Base-by-base conservation (phyloP, 2,888 invertebrate genomes). In the Xestia ashworthii region DNA sequence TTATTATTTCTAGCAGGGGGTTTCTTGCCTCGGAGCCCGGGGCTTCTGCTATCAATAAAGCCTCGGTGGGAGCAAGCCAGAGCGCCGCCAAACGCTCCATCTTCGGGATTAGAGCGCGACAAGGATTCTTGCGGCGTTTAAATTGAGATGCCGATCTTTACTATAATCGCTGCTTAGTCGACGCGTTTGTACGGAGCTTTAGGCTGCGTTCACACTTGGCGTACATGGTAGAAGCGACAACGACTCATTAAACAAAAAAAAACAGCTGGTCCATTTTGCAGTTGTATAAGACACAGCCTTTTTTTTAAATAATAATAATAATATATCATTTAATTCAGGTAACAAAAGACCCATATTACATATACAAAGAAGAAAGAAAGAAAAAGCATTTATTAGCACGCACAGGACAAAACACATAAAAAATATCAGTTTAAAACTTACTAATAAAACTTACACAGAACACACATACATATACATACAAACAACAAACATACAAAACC, bases 121-220 rank as follows among this genome's bases (percentile, higher is more conserved):
- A 92, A 88, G 91, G 89, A 91, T 91, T 90, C 91, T 89, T 92
- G 93, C 87, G 93, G 92, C 90, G 87, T 92, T 92, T 91, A 93
- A 94, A 94, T 94, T 94, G 91, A 94, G 94, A 94, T 94, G 92
- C 90, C 93, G 92, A 95, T 95, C 95, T 95, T 93, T 92, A 92
- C 88, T 90, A 91, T 94, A 95, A 94, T 94, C 93, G 92, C 89
- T 90, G 88, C 87, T 91, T 88, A 91, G 90, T 91, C 91, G 87
- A 87, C 89, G 89, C 88, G 88, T 93, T 93, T 92, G 93, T 93
- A 91, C 90, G 88, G 84, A 88, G 87, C 79, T 86, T 89, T 50
- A 50, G 50, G 50, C 22, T 12, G 22, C 32, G 9, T 66, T 44
- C 16, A n/a, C 66, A 19, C 19, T 32, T 58, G 1, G 38, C 38